phyloP scores from a whole-genome alignment of 2,888 invertebrate genomes.

The Drosophila suboccidentalis region DNA sequence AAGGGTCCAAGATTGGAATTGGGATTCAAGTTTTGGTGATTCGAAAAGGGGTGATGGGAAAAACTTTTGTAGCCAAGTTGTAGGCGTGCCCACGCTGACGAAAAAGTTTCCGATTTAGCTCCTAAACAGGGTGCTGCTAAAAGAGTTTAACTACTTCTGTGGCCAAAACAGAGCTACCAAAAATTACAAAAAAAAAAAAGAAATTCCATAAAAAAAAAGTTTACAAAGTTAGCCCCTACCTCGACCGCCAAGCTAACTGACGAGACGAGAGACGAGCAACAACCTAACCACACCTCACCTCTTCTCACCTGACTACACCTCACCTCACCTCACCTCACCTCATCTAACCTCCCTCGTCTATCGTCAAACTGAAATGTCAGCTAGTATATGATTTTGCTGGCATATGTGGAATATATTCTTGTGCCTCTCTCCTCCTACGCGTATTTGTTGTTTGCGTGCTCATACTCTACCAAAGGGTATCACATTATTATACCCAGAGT shows the following conservation, averaged over 20 bases:
- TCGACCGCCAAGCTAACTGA: neutral
- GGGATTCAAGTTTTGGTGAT: conserved; percentile 4
- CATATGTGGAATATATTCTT: conserved; percentile 5
- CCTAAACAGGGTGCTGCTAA: conserved; percentile 59
- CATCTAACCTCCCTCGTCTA: neutral
- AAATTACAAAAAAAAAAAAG: conserved; percentile 50
- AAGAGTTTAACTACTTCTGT: conserved; percentile 69
- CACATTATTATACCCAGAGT: neutral
- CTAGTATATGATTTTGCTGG: conserved; percentile 28
- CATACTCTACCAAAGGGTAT: conserved; percentile 16
- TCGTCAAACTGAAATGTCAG: conserved; percentile 39
- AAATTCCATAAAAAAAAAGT: conserved; percentile 40
- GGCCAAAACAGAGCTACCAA: conserved; percentile 54
- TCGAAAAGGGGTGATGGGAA: neutral
- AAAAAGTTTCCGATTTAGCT: conserved; percentile 61
- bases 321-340: neutral
- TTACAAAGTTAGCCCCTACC: conserved; percentile 25
- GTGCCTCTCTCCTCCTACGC: neutral
- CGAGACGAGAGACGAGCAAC: neutral
- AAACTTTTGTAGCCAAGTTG: conserved; percentile 38
- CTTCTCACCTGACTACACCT: too few species aligned
- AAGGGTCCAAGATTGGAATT: conserved; percentile 46
- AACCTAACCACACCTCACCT: neutral
- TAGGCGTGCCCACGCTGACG: conserved; percentile 36
- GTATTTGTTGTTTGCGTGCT: conserved; percentile 37